These are phyloP conservation scores for Willowsia nigromaculata DNA, from an alignment of 2,888 invertebrate species.

Conservation along the genomic window DNA sequence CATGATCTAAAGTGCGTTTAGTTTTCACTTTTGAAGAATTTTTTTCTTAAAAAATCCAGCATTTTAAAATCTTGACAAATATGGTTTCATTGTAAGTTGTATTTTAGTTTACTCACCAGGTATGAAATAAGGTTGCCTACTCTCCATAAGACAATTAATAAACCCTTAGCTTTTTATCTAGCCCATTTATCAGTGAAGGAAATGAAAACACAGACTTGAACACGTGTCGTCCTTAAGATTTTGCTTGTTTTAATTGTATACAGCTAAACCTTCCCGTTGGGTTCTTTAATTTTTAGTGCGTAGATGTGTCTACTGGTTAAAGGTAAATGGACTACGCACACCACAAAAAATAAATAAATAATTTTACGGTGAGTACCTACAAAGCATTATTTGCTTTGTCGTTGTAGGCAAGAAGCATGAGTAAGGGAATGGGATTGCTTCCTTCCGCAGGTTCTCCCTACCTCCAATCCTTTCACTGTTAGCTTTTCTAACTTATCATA, in stretches of 20 bases:
- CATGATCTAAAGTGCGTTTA: background rate
- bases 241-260: background rate
- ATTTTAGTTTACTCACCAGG: background rate
- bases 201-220: conserved; percentile 25
- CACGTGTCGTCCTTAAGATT: conserved; percentile 41
- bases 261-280: background rate
- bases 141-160: conserved; percentile 2
- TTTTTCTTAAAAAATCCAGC: too few relatives aligned
- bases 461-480: conserved; percentile 11
- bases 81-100: too few relatives aligned
- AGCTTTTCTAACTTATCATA: background rate
- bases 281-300: background rate
- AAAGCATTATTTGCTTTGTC: background rate
- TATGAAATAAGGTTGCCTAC: background rate
- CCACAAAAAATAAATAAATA: background rate
- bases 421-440: conserved; percentile 17
- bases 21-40: background rate
- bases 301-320: background rate
- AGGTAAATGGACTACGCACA: background rate
- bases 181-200: conserved; percentile 30
- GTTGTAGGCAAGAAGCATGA: background rate
- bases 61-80: too few relatives aligned
- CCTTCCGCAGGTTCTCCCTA: conserved; percentile 33
- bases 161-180: conserved; percentile 17
- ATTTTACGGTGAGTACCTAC: background rate